A percentile compares a stretch with the other conserved stretches of the same genome.
phyloP scores from a whole-genome alignment of 2,113 vertebrate genomes.

The Microcebus jonahi region DNA sequence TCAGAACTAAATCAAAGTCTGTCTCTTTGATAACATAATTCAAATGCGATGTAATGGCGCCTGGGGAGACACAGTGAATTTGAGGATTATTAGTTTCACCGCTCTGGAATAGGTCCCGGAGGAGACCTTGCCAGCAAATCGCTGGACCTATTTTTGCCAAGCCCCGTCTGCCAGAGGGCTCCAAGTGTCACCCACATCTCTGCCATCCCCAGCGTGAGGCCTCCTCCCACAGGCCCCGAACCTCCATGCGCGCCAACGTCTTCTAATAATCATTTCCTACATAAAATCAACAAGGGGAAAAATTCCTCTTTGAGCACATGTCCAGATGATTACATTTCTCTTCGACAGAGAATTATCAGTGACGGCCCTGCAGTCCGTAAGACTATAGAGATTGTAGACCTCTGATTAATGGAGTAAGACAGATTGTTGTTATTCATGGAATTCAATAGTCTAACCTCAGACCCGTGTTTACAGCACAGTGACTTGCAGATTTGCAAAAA shows the following conservation, averaged over 20 bases:
- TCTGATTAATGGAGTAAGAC: slow-evolving; percentile 74
- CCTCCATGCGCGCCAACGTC: slow-evolving; percentile 39
- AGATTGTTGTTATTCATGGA: slow-evolving; percentile 77
- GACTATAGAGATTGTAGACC: background rate
- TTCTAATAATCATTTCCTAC: slow-evolving; percentile 67
- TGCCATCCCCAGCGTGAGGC: background rate
- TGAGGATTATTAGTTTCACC: background rate
- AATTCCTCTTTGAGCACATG: slow-evolving; percentile 64
- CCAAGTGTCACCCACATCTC: background rate
- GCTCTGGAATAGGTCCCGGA: background rate
- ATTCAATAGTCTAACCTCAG: slow-evolving; percentile 76
- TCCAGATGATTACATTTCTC: slow-evolving; percentile 67
- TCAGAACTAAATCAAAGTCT: rapidly evolving
- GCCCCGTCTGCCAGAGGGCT: background rate
- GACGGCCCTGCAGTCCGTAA: slow-evolving; percentile 5
- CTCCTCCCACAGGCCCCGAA: background rate
- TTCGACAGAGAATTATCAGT: slow-evolving; percentile 68
- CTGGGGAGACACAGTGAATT: background rate
- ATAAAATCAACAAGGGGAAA: slow-evolving; percentile 66
- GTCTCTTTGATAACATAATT: background rate
- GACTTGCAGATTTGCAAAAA: slow-evolving; percentile 21
- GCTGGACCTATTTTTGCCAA: background rate
- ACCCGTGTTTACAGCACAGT: slow-evolving; percentile 62
- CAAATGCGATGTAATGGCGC: rapidly evolving
- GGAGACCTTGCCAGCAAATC: background rate